A percentile compares a stretch with the other conserved stretches of the same genome.
Conservation (phyloP, 2,888 invertebrate species). For the Eupithecia centaureata region DNA sequence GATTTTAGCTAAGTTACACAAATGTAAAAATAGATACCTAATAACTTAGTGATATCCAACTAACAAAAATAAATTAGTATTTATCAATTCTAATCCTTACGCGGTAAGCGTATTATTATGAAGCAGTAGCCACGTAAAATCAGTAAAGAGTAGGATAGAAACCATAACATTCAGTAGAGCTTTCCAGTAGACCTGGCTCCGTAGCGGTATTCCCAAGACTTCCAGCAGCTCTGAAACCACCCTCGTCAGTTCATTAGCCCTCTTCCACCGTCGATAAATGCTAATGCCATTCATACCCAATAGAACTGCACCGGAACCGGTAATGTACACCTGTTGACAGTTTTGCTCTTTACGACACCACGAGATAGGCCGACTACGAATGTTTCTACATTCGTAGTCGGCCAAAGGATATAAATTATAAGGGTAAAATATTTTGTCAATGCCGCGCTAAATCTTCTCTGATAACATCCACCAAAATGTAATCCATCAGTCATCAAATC, state of each 20-base stretch:
- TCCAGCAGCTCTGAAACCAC: slow-evolving; percentile 63
- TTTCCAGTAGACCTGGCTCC: slow-evolving; percentile 58
- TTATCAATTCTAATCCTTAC: no score
- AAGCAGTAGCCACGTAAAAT: slow-evolving; percentile 35
- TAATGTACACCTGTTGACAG: slow-evolving; percentile 57
- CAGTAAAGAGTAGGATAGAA: slow-evolving; percentile 48
- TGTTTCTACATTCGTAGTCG: no score
- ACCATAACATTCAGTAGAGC: slow-evolving; percentile 51
- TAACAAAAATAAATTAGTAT: no score
- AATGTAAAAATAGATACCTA: no score
- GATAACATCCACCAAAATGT: no score
- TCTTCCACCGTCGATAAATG: slow-evolving; percentile 60
- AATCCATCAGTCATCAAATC: no score
- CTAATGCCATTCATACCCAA: slow-evolving; percentile 58
- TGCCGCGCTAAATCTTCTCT: no score
- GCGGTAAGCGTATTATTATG: not conserved
- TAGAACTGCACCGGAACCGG: slow-evolving; percentile 54
- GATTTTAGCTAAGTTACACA: no score
- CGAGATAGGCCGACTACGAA: not conserved
- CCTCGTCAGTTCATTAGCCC: slow-evolving; percentile 56
- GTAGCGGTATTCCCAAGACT: slow-evolving; percentile 58
- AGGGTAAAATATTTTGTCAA: no score
- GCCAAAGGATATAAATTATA: no score
- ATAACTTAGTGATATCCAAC: no score
- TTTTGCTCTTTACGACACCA: not conserved